Evolutionary conservation across 2,888 invertebrate genomes (phyloP), one percentile per base, ranked within the genome.

Genomic region (Stramonita haemastoma): DNA sequence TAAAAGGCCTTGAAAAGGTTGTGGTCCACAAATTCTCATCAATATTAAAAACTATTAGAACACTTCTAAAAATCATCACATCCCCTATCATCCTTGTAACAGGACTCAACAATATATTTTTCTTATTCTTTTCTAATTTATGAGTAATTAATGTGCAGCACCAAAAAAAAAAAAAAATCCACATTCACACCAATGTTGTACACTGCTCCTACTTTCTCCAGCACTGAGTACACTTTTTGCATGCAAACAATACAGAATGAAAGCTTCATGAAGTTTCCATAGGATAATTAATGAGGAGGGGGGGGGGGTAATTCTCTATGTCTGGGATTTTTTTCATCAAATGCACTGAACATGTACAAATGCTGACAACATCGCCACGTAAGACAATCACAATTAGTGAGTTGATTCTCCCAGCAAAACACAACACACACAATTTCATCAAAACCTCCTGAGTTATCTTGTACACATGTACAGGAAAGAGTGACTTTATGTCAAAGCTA

Each of bases 391-490:
- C 77, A 79, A 13, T 26, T 46, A 73, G 73, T n/a, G n/a, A 73
- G 46, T 46, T 73, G 77, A 46, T 34, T 17, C 32, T 32, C 77
- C 32, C 6, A 79, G 77, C 34, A 79, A 32, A 79, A 79, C 46
- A 83, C 81, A 83, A 83, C 81, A 81, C 81, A 84, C 84, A 56
- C 84, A 56, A 57, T 36, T 17, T 29, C 13, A 29, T 29, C 17
- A 85, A 85, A 85, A 56, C 57, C 26, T 85, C 84, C 84, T 85
- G 84, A 85, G 84, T 57, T 36, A 85, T 85, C 32, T 57, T 85
- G 29, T 56, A 57, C 29, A 79, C 19, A 57, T 32, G 29, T 85
- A 85, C 56, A 57, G 57, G 57, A 57, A 85, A 57, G 29, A 85
- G 15, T 57, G 57, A 56, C 26, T 85, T 29, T 0, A 85, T 57